Evolutionary conservation across 1,140 invertebrate genomes (phyloP).

Genomic region (Brachionus plicatilis): DNA sequence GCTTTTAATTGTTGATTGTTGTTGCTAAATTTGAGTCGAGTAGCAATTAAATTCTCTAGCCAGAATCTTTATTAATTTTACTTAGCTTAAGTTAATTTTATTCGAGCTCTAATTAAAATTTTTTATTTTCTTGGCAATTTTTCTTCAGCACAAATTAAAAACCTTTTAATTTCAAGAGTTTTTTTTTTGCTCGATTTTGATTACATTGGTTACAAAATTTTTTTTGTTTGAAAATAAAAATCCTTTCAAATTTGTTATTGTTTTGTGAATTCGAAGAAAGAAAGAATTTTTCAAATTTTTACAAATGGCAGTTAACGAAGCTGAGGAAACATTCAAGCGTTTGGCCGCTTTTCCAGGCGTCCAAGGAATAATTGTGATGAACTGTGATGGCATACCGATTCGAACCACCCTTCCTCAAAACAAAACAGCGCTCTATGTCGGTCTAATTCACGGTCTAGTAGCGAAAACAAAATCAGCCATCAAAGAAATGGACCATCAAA

Average conservation of each 20-base stretch:
- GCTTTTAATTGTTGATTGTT: neutral
- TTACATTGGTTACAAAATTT: constrained; percentile 30
- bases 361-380: constrained; percentile 88
- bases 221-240: neutral
- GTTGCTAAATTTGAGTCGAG: neutral
- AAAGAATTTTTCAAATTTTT: neutral
- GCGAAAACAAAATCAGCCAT: constrained; percentile 79
- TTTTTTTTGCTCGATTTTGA: neutral
- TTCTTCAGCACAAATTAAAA: constrained; percentile 1
- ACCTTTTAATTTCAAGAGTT: neutral
- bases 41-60: neutral
- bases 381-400: constrained; percentile 64
- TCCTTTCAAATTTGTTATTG: neutral
- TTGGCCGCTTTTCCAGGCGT: constrained; percentile 94
- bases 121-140: neutral
- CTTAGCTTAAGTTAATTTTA: neutral
- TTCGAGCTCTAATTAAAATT: constrained; percentile 11
- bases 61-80: neutral
- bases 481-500: constrained; percentile 87
- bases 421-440: neutral
- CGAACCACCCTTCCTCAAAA: constrained; percentile 4
- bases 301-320: constrained; percentile 64
- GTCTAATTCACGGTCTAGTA: neutral
- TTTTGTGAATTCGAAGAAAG: neutral
- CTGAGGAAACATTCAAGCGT: constrained; percentile 93